phyloP scores from a whole-genome alignment of 2,888 invertebrate genomes.

The Chelonus formosanus region DNA sequence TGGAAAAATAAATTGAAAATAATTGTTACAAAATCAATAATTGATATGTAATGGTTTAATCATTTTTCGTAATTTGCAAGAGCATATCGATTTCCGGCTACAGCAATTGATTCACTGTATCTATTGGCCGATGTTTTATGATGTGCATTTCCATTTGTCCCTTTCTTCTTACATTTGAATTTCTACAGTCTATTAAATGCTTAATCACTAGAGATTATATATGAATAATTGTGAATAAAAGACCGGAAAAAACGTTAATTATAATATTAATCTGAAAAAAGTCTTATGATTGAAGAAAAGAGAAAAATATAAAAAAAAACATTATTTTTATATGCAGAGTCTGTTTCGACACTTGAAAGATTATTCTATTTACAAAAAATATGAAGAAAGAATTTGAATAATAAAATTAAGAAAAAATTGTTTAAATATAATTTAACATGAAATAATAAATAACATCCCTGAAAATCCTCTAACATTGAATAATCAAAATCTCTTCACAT shows the following conservation, averaged over 20 bases:
- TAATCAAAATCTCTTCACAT: not conserved
- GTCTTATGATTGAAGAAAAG: not conserved
- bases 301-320: slow-evolving; percentile 27
- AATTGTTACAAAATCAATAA: not conserved
- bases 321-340: slow-evolving; percentile 45
- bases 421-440: slow-evolving; percentile 11
- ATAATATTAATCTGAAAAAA: slow-evolving; percentile 3
- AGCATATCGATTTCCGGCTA: slow-evolving; percentile 16
- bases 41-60: not conserved
- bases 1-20: not conserved
- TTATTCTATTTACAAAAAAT: slow-evolving; percentile 41
- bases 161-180: too few species aligned
- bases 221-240: slow-evolving; percentile 4
- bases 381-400: not conserved
- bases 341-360: slow-evolving; percentile 43
- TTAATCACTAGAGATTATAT: not conserved
- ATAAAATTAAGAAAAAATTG: slow-evolving; percentile 8
- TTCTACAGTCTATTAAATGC: slow-evolving; percentile 7
- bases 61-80: slow-evolving; percentile 6
- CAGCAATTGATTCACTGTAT: slow-evolving; percentile 6
- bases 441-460: slow-evolving; percentile 11
- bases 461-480: slow-evolving; percentile 8
- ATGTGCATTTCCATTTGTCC: not conserved
- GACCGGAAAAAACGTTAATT: not conserved
- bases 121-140: slow-evolving; percentile 19